Base-by-base conservation (phyloP, 1,140 invertebrate species). In the Chelonus insularis region DNA sequence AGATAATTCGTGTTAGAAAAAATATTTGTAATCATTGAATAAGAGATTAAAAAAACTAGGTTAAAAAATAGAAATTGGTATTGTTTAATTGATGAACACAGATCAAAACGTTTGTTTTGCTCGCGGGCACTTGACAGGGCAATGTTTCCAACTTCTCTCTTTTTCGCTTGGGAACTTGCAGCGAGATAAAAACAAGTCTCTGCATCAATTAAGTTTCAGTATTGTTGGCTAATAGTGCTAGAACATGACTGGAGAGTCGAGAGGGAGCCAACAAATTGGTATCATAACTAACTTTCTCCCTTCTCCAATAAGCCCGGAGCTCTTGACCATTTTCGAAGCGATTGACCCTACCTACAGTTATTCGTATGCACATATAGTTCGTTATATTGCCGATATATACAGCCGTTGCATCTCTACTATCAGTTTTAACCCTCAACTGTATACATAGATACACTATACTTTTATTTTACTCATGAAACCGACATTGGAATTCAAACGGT, bases 241-340 rank as follows among this genome's bases (percentile, higher is more conserved):
- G 18, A 39, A 29, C 29, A 37, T 55, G 11, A 29, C 34, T 12
- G 14, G 20, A 39, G 37, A 16, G 20, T 14, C 41, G 18, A 23
- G 41, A 32, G 14, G 39, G 45, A 60, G 60, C 57, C 60, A 66
- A 66, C 61, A 57, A 58, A 66, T 63, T 60, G 57, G 55, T 61
- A 60, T 58, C 56, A 66, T 63, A 66, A 66, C 60, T 63, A 63
- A 64, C 57, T 25, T 37, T 14, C 50, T 14, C 47, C 57, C 14
- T 59, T 37, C 18, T 37, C 14, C 23, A 9, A 37, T 39, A 47
- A 51, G 21, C 50, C 37, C 8, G 14, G 34, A 39, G 48, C 48
- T 32, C 29, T 51, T 12, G 14, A 51, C 48, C 34, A 51, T 51
- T 25, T 51, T 52, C 50, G n/a, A 52, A 52, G 12, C 9, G 9